These are phyloP conservation scores for Glaucomys volans DNA, from an alignment of 2,113 vertebrate species.

Conservation along the genomic window DNA sequence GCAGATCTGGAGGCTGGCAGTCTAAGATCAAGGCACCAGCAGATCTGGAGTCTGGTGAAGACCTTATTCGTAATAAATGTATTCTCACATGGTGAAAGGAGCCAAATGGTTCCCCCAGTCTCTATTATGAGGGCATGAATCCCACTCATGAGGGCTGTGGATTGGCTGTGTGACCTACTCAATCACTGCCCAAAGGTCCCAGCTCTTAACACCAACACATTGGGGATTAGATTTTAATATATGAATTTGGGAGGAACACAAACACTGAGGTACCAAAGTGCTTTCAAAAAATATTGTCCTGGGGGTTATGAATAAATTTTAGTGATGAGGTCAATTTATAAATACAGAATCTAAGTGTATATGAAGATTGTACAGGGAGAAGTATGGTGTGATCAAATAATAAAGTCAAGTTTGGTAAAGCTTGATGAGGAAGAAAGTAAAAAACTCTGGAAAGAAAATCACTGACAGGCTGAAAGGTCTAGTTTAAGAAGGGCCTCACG, in stretches of 20 bases:
- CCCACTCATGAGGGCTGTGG: background rate
- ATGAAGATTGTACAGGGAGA: background rate
- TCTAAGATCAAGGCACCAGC: background rate
- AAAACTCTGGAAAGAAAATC: background rate
- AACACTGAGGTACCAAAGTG: background rate
- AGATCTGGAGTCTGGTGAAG: background rate
- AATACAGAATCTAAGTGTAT: background rate
- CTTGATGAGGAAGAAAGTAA: background rate
- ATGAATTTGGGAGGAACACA: background rate
- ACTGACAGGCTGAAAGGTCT: background rate
- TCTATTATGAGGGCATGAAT: background rate
- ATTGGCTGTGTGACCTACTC: background rate
- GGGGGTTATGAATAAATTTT: background rate
- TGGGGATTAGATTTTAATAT: background rate
- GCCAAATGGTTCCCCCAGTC: background rate
- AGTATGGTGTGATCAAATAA: background rate
- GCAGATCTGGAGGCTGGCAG: background rate
- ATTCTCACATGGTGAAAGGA: no score
- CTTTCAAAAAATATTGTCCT: background rate
- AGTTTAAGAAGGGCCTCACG: background rate
- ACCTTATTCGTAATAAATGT: background rate
- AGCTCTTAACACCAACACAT: background rate
- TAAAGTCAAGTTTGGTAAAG: slow-evolving; percentile 46
- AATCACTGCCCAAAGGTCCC: background rate
- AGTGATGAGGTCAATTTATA: background rate